A percentile compares a stretch with the other conserved stretches of the same genome.
These are phyloP conservation scores for Myotis planiceps DNA, from an alignment of 2,797 vertebrate genomes.

Conservation along the genomic window DNA sequence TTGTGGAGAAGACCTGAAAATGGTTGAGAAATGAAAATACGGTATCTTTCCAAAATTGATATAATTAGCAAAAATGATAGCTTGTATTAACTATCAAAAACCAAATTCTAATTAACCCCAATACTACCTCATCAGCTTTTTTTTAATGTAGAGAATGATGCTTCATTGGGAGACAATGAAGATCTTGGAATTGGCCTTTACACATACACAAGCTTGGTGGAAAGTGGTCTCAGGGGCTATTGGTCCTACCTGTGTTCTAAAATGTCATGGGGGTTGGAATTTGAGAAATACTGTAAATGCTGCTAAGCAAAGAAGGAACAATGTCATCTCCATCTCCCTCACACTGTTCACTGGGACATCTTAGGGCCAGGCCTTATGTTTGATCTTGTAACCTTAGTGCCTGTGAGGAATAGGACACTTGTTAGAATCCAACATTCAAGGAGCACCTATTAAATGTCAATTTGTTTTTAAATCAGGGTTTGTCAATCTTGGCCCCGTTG, in stretches of 20 bases:
- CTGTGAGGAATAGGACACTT: neutral
- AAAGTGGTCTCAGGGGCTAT: neutral
- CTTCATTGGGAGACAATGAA: neutral
- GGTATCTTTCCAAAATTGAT: constrained; percentile 21
- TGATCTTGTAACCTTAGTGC: neutral
- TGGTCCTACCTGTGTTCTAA: neutral
- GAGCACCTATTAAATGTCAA: neutral
- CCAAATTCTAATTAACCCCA: neutral
- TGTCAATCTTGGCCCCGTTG: neutral
- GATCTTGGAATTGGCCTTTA: neutral
- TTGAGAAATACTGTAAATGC: neutral
- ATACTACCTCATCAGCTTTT: neutral
- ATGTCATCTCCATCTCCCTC: too few species aligned
- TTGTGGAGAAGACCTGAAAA: neutral
- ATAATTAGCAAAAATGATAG: neutral
- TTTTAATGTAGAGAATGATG: neutral
- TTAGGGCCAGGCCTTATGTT: neutral
- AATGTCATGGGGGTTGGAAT: neutral
- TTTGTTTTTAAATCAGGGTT: constrained; percentile 3
- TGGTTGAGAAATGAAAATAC: neutral
- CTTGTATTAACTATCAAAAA: neutral
- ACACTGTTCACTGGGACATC: neutral
- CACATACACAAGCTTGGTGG: neutral
- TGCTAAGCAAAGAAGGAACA: neutral
- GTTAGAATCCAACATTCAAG: neutral